Base-by-base conservation (phyloP, 2,797 vertebrate species). In the Okamejei kenojei region DNA sequence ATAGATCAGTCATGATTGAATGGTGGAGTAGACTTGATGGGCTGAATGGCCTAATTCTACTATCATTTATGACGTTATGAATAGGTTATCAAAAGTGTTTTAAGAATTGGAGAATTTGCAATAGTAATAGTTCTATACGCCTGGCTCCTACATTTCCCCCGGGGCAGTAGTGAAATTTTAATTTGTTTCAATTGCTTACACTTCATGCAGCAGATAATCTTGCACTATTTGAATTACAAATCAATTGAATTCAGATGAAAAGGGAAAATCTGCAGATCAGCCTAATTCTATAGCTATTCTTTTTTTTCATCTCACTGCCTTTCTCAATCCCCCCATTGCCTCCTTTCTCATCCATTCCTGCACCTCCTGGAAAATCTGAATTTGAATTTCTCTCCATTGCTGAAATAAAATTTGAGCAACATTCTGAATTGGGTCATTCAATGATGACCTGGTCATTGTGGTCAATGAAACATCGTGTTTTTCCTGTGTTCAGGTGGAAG, bases 401-500 rank as follows among this genome's bases (percentile, higher is more conserved):
- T 26, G 76, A 82, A 58, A 29, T 58, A 84, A 61, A 8, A 45
- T 82, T 82, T 63, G 81, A 61, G 1, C 5, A 82, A 19, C 61
- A 32, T 68, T 90, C 71, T 90, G 86, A 21, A 35, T 8, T 35
- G n/a, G 35, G 65, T 90, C 45, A 45, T 45, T 45, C 45, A 45
- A 45, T 45, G 45, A 45, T 45, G 38, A 71, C 32, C 23, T 3
- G 38, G 10, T 74, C 21, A 8, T 2, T 11, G 0, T 76, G 10
- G 1, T 29, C 32, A 15, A 21, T 6, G 38, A 92, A 29, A 54
- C 6, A 26, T 71, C n/a, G 65, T 74, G 38, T 29, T 23, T 5
- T 93, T 54, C 88, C 7, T 68, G 65, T 94, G 93, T 86, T n/a
- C 79, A 99, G 98, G 97, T 99, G 94, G 99, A 99, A 96, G 98